Percentiles rank a stretch among this genome's conserved stretches.
Conservation (phyloP, 2,888 invertebrate genomes). For the Hydrotaea cyrtoneurina region DNA sequence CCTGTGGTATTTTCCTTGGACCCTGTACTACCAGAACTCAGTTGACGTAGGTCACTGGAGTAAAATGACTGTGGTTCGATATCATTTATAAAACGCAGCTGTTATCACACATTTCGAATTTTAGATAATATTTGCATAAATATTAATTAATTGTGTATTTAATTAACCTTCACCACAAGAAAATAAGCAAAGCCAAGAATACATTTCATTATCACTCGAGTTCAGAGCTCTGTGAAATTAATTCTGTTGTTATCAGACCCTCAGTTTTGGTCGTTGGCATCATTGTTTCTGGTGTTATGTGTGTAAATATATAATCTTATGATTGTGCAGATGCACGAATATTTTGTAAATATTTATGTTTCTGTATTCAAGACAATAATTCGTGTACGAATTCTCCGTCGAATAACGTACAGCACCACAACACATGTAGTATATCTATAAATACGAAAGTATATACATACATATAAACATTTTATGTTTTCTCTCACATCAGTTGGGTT, state of each 20-base stretch:
- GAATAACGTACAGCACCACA: no score
- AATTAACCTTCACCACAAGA: slow-evolving; percentile 32
- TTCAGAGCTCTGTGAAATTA: slow-evolving; percentile 10
- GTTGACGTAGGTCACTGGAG: background rate
- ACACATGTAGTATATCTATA: background rate
- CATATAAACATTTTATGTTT: background rate
- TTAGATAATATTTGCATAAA: slow-evolving; percentile 11
- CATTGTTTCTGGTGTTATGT: background rate
- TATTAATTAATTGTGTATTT: slow-evolving; percentile 20
- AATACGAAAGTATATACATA: background rate
- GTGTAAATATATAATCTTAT: background rate
- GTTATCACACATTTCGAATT: background rate
- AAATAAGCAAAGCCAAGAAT: background rate
- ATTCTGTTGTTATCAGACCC: background rate
- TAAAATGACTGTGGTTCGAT: background rate
- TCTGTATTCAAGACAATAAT: background rate
- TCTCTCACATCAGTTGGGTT: background rate
- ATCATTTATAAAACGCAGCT: background rate
- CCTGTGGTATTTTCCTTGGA: no score
- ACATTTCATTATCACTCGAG: slow-evolving; percentile 31
- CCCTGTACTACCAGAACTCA: background rate
- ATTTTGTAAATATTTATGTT: background rate
- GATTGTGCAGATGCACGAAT: background rate
- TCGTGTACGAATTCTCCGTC: background rate
- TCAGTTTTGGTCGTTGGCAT: background rate